phyloP scores from a whole-genome alignment of 2,797 vertebrate species.

The Pangasius mekongensis region DNA sequence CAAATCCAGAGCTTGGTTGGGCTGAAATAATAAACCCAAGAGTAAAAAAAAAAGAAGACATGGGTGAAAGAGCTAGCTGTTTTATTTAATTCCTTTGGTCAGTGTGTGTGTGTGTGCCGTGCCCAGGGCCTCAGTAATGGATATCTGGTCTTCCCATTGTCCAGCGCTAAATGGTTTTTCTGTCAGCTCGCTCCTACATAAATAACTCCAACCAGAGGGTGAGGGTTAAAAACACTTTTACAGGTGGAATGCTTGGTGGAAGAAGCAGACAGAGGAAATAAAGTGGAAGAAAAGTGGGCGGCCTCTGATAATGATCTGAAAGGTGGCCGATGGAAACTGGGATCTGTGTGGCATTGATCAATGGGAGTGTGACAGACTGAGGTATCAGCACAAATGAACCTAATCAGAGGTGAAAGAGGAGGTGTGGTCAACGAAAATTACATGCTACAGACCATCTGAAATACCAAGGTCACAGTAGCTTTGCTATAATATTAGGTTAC shows the following conservation, averaged over 20 bases:
- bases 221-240: slow-evolving; percentile 26
- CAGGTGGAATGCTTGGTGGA: slow-evolving; percentile 36
- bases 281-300: slow-evolving; percentile 23
- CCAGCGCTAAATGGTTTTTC: slow-evolving; percentile 57
- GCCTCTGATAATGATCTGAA: slow-evolving; percentile 26
- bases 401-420: slow-evolving; percentile 24
- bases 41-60: background rate
- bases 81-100: slow-evolving; percentile 12
- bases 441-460: slow-evolving; percentile 4
- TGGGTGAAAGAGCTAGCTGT: background rate
- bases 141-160: slow-evolving; percentile 54
- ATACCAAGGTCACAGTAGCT: background rate
- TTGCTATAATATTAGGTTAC: background rate
- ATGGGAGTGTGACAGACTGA: slow-evolving; percentile 20
- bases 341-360: background rate
- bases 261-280: slow-evolving; percentile 24
- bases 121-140: slow-evolving; percentile 52
- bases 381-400: slow-evolving; percentile 6
- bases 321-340: slow-evolving; percentile 1
- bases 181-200: slow-evolving; percentile 46
- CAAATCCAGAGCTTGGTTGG: background rate
- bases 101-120: background rate
- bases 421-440: slow-evolving; percentile 32
- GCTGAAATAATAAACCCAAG: slow-evolving; percentile 4
- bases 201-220: slow-evolving; percentile 44